Percentiles rank a stretch among this genome's conserved stretches.
phyloP scores from a whole-genome alignment of 2,113 vertebrate species.

The Dicentrarchus labrax region DNA sequence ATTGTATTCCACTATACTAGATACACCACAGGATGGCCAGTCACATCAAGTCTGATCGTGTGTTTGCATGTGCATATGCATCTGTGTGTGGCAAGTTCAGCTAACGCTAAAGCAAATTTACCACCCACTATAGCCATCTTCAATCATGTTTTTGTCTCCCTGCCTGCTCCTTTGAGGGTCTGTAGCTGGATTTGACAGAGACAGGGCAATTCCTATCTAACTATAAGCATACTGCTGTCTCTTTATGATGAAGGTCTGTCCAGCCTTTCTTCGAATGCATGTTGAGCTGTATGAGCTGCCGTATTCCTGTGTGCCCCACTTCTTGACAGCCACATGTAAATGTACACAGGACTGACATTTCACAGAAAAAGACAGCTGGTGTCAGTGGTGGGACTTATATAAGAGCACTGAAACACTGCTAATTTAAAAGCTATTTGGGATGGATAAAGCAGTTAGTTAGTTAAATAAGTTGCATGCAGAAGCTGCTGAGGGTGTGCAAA shows the following conservation, averaged over 20 bases:
- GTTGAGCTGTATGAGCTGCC: conserved; percentile 24
- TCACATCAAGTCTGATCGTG: neutral
- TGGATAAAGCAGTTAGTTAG: neutral
- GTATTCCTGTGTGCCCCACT: conserved; percentile 11
- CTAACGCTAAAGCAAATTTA: conserved; percentile 1
- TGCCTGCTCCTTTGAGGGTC: conserved; percentile 10
- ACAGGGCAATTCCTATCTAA: conserved; percentile 41
- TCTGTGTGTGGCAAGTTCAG: neutral
- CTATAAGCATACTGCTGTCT: neutral
- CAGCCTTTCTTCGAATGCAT: conserved; percentile 9
- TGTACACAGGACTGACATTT: conserved; percentile 18
- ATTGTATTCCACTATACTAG: neutral
- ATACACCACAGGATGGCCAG: neutral
- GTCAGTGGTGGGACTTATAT: neutral
- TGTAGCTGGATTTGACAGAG: conserved; percentile 41
- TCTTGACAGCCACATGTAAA: conserved; percentile 47
- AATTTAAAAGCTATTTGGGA: neutral
- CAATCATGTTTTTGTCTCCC: conserved; percentile 17
- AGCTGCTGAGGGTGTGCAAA: neutral
- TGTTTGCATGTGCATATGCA: neutral
- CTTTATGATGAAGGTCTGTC: conserved; percentile 27
- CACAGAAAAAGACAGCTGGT: conserved; percentile 40
- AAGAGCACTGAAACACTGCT: neutral
- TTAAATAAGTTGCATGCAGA: neutral
- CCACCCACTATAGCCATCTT: conserved; percentile 10